Evolutionary conservation across 2,797 vertebrate species (phyloP).

Genomic region (Chiroxiphia lanceolata): DNA sequence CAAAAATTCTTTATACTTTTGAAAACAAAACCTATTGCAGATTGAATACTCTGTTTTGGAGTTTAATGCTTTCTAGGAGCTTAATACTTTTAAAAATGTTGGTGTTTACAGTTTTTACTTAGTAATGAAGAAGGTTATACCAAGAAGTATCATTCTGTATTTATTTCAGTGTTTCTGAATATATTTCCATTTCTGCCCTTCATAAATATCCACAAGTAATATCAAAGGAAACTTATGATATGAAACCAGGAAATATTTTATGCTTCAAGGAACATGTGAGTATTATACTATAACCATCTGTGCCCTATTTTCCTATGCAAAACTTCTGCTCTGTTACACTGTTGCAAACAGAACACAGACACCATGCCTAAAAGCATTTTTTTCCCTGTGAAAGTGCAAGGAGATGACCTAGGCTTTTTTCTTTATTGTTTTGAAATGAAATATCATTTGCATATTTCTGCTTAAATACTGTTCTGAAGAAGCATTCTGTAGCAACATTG

Average conservation of each 20-base stretch:
- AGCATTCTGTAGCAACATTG: neutral
- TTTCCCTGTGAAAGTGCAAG: neutral
- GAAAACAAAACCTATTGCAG: neutral
- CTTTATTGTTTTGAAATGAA: neutral
- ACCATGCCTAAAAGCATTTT: neutral
- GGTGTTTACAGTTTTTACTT: neutral
- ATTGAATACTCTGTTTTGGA: neutral
- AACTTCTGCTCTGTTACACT: neutral
- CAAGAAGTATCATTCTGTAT: neutral
- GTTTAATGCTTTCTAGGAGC: neutral
- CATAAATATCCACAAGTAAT: neutral
- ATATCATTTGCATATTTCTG: conserved; percentile 2
- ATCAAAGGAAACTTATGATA: neutral
- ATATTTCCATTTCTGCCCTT: neutral
- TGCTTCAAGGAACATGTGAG: neutral
- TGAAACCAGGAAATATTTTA: neutral
- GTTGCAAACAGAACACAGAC: neutral
- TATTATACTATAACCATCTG: neutral
- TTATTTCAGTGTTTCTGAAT: neutral
- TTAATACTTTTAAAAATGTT: neutral
- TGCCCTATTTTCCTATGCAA: neutral
- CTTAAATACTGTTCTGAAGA: neutral
- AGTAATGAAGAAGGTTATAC: neutral
- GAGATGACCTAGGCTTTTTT: neutral
- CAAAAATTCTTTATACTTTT: neutral